Evolutionary conservation across 2,113 vertebrate genomes (phyloP), one percentile per base, ranked within the genome.

Genomic region (Conger conger): DNA sequence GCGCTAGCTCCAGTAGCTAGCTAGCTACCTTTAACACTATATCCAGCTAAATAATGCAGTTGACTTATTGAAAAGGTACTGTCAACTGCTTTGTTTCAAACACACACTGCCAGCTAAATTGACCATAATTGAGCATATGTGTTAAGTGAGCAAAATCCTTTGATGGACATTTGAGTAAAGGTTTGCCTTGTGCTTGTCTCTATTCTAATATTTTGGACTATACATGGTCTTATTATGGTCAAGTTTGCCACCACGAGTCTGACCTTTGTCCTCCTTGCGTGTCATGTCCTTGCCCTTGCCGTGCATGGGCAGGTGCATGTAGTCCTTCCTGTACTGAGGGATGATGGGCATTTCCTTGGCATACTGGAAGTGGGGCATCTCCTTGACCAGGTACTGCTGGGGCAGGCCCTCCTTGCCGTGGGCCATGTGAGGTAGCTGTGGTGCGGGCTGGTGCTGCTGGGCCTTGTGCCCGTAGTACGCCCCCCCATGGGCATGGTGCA

Each of bases 211-310:
- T n/a, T n/a, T n/a, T n/a, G n/a, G n/a, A n/a, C n/a, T n/a, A n/a
- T n/a, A n/a, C n/a, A n/a, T n/a, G n/a, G n/a, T n/a, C n/a, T n/a
- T n/a, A n/a, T n/a, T n/a, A n/a, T n/a, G 4, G 4, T 42, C 40
- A 42, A 42, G 40, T 42, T 20, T 27, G 40, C 8, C 23, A 33
- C 53, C 53, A 33, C 60, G 7, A 53, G 81, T 79, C 88, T 93
- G 68, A 99, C 98, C 98, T 97, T 99, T 99, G 85, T 91, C 91
- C 88, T 97, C 96, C 87, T 98, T 99, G 86, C 95, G 97, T 84
- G 94, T 90, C 85, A 93, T 95, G 33, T 97, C 96, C 91, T 98
- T 99, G 90, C 97, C 96, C 0, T 97, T 96, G 80, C n/a, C n/a
- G n/a, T 90, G 90, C 90, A 97, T 93, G 40, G 96, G 97, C 85